Evolutionary conservation across 2,888 invertebrate species (phyloP), one percentile per base, ranked within the genome.

Genomic region (Tortrix viridana): DNA sequence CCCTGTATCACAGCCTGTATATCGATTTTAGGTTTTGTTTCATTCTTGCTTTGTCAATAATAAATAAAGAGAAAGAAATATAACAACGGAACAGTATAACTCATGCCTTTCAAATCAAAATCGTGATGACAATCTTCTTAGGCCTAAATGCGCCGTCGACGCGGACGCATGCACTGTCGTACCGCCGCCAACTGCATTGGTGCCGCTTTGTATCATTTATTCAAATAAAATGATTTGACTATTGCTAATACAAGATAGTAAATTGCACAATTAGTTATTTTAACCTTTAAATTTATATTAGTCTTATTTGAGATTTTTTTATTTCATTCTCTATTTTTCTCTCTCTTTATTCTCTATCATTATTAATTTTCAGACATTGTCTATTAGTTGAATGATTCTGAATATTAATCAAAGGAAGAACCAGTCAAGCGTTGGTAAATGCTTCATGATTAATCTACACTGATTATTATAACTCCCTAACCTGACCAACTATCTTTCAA

Each of bases 141-240:
- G 65, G 64, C 68, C 65, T 66, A 62, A 65, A 68, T 59, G 56
- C 48, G 49, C 52, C 47, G 54, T 54, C 59, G 44, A 19, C 1
- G 41, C 5, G n/a, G 5, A n/a, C 41, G 16, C 41, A n/a, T 41
- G n/a, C n/a, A 16, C n/a, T n/a, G n/a, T n/a, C n/a, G 41, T 14
- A n/a, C 41, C 41, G 41, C 12, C 9, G 32, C 46, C 19, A 5
- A 46, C 19, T 46, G 16, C 41, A 41, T 5, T 6, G 5, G 14
- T 38, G 1, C 38, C 14, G 5, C 5, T 14, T 3, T 38, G 1
- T n/a, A n/a, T 4, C 1, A 38, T 5, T 38, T 38, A 38, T 38
- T 38, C 41, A 41, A 41, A n/a, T n/a, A 3, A 41, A 0, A 16
- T 41, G 14, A 16, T 41, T 14, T 16, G 41, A n/a, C 38, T 41